These are phyloP conservation scores for Thaleichthys pacificus DNA, from an alignment of 2,797 vertebrate species.

Conservation along the genomic window DNA sequence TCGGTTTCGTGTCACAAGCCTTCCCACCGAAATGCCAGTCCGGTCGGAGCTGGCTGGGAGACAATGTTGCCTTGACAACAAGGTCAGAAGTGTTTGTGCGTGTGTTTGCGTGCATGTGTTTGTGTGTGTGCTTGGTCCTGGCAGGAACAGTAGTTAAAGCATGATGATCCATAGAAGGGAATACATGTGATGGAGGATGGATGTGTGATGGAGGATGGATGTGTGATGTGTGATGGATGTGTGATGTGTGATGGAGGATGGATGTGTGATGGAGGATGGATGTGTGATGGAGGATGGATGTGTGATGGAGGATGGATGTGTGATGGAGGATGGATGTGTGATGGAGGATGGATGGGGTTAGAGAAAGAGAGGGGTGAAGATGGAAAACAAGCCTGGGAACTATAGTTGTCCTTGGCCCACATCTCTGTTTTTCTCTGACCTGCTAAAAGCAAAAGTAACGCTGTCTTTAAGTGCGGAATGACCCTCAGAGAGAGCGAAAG, in stretches of 20 bases:
- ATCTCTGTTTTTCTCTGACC: constrained; percentile 10
- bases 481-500: neutral
- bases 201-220: neutral
- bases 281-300: too few relatives aligned
- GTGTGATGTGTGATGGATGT: too few relatives aligned
- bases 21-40: too few relatives aligned
- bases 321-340: too few relatives aligned
- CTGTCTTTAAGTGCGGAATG: neutral
- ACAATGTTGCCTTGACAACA: neutral
- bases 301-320: too few relatives aligned
- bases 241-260: too few relatives aligned
- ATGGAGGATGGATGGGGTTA: neutral
- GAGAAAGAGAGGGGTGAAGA: neutral
- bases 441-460: constrained; percentile 9
- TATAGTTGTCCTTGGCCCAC: neutral
- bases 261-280: neutral
- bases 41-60: neutral
- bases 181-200: too few relatives aligned
- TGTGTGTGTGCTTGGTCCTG: neutral
- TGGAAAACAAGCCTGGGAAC: neutral
- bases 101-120: neutral
- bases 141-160: neutral
- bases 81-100: neutral
- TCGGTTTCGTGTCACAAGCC: too few relatives aligned
- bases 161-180: neutral